These are phyloP conservation scores for Cabera pusaria DNA, from an alignment of 2,888 invertebrate genomes.

Conservation along the genomic window DNA sequence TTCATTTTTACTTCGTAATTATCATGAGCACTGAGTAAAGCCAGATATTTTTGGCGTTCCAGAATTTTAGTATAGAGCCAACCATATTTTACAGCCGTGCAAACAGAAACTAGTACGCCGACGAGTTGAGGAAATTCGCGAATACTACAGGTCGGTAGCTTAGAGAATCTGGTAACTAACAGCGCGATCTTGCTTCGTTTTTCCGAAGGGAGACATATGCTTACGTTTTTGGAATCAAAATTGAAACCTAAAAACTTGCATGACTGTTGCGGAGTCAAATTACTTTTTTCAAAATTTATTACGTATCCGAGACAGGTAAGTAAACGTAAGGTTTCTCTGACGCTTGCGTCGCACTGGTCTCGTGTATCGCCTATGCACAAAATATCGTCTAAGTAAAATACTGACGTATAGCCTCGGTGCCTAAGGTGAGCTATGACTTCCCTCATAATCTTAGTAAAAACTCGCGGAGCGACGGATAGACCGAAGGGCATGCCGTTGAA, in stretches of 20 bases:
- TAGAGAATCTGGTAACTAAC: slow-evolving; percentile 12
- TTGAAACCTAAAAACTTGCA: slow-evolving; percentile 2
- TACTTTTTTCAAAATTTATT: slow-evolving; percentile 5
- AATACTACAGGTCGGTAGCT: slow-evolving; percentile 9
- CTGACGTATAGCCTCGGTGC: neutral
- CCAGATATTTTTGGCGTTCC: slow-evolving; percentile 26
- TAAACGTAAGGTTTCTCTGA: neutral
- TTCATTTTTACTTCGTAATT: too few relatives aligned
- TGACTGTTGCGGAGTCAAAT: neutral
- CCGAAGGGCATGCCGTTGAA: slow-evolving; percentile 4
- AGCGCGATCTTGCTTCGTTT: slow-evolving; percentile 18
- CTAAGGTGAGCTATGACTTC: slow-evolving; percentile 2
- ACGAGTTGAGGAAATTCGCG: slow-evolving; percentile 26
- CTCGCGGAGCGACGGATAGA: slow-evolving; percentile 1
- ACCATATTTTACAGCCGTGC: slow-evolving; percentile 26
- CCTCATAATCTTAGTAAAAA: slow-evolving; percentile 9
- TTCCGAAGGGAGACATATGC: slow-evolving; percentile 10
- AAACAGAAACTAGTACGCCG: slow-evolving; percentile 21
- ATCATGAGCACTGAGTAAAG: neutral
- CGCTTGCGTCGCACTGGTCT: neutral
- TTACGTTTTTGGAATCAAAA: slow-evolving; percentile 1
- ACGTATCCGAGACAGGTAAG: slow-evolving; percentile 2
- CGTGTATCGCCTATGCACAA: slow-evolving; percentile 3
- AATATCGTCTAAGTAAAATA: slow-evolving; percentile 7
- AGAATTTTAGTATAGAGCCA: slow-evolving; percentile 26